Base-by-base conservation (phyloP, 2,888 invertebrate species). In the Limnephilus rhombicus region DNA sequence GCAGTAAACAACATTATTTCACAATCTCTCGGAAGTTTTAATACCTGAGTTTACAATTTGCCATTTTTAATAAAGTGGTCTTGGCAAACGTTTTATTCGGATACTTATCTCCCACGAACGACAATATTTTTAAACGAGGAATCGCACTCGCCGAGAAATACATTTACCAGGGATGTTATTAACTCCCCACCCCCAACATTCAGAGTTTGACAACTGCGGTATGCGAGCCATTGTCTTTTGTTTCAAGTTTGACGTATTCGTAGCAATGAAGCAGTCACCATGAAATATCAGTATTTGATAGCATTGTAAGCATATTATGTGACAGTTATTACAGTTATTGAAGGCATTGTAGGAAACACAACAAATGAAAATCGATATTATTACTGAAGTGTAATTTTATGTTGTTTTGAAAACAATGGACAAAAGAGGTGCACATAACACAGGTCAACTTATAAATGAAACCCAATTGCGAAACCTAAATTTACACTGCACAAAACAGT, bases 91-190 rank as follows among this genome's bases (percentile, higher is more conserved):
- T 68, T 68, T 68, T 68, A 68, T 68, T 68, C 24, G 18, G 53
- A 68, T 68, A 7, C 53, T 68, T 68, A 68, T 68, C 53, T 68
- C 53, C 24, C 53, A 4, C 53, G 18, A 15, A 68, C 15, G 53
- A 68, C 53, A 68, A 24, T 68, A 68, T 68, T 68, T 53, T 68
- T 68, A 68, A 18, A 82, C 82, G 24, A 82, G 24, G 5, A 82
- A 82, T 34, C 31, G 82, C 82, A 31, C 82, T 82, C 82, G 31
- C 82, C 31, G 82, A 15, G 12, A 82, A 29, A 82, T 82, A 82
- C 31, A 82, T 82, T 82, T 34, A 31, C 82, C 82, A 31, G 82
- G 24, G 5, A 29, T 82, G 82, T 82, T 82, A 82, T 82, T 82
- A 82, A 34, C 82, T 34, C 12, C 82, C 13, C 82, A 29, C 82